Percentiles rank a stretch among this genome's conserved stretches.
These are phyloP conservation scores for Beaufortia kweichowensis DNA, from an alignment of 2,113 vertebrate species.

Conservation along the genomic window DNA sequence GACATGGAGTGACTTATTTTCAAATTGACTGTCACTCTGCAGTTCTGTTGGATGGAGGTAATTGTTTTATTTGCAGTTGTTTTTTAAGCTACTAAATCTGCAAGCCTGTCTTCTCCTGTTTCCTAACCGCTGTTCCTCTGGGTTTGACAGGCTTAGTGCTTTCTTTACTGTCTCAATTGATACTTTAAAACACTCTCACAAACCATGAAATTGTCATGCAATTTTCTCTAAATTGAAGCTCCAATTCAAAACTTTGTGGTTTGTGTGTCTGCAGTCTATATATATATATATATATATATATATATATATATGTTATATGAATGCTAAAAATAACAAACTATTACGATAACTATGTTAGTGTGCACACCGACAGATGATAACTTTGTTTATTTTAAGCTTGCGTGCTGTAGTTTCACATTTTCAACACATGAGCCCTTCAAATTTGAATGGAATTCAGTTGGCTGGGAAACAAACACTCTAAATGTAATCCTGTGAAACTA, in stretches of 20 bases:
- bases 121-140: neutral
- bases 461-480: too few species aligned
- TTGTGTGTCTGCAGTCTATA: neutral
- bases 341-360: too few species aligned
- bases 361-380: too few species aligned
- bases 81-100: conserved; percentile 25
- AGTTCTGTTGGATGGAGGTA: conserved; percentile 16
- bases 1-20: conserved; percentile 39
- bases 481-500: too few species aligned
- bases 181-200: neutral
- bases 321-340: too few species aligned
- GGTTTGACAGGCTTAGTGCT: conserved; percentile 18
- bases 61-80: conserved; percentile 41
- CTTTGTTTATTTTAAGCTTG: too few species aligned
- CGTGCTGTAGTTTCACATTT: too few species aligned
- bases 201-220: conserved; percentile 12
- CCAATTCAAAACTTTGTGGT: neutral
- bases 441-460: too few species aligned
- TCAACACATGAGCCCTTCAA: too few species aligned
- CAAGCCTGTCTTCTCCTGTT: neutral
- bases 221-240: neutral
- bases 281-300: too few species aligned
- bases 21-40: conserved; percentile 34
- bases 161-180: neutral
- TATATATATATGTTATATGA: too few species aligned